These are phyloP conservation scores for Enteromius treurensis DNA, from an alignment of 2,797 vertebrate species.

Conservation along the genomic window DNA sequence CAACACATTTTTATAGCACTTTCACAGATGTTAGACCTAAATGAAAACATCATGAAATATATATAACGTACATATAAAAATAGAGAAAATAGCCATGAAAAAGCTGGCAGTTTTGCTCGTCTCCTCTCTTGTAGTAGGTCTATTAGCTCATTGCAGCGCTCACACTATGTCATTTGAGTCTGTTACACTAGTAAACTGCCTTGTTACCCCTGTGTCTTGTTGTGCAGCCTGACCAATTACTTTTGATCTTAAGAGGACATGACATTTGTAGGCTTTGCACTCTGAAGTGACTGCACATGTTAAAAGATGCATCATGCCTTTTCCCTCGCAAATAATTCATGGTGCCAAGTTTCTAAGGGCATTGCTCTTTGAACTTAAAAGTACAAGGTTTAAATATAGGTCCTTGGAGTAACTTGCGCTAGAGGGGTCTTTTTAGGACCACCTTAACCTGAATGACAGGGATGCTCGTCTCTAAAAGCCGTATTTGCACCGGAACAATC, in stretches of 20 bases:
- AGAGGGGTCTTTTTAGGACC: conserved; percentile 58
- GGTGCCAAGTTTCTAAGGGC: conserved; percentile 68
- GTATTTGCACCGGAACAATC: neutral
- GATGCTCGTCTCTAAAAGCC: conserved; percentile 9
- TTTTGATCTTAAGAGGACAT: conserved; percentile 95
- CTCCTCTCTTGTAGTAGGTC: conserved; percentile 68
- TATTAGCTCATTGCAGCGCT: conserved; percentile 78
- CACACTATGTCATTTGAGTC: conserved; percentile 77
- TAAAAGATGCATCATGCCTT: conserved; percentile 86
- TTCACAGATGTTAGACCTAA: neutral
- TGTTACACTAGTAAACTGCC: conserved; percentile 80
- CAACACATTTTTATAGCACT: neutral
- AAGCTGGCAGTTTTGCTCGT: conserved; percentile 52
- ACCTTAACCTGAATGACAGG: conserved; percentile 24
- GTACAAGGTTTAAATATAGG: conserved; percentile 74
- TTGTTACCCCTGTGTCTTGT: conserved; percentile 75
- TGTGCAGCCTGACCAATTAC: conserved; percentile 90
- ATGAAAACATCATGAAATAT: neutral
- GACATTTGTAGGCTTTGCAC: conserved; percentile 90
- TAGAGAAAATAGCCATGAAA: neutral
- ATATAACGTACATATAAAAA: neutral
- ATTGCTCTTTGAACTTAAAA: conserved; percentile 81
- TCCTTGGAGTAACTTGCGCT: conserved; percentile 44
- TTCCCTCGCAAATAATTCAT: conserved; percentile 82
- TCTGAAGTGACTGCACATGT: conserved; percentile 91